These are phyloP conservation scores for Acrossocheilus wenchowensis DNA, from an alignment of 2,797 vertebrate genomes.

Conservation along the genomic window DNA sequence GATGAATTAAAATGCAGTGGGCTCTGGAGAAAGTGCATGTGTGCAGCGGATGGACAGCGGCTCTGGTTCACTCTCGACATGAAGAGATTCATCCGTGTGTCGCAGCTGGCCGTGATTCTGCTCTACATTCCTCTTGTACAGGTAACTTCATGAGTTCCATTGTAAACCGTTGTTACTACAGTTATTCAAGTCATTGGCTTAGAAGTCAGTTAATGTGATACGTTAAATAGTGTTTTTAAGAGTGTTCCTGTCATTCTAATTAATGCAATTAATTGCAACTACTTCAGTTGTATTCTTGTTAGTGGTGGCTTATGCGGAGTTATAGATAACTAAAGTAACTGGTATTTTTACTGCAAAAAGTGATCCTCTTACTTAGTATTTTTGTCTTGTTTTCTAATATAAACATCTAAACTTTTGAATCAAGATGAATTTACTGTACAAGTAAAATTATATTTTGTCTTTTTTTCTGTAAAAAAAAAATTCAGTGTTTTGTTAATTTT, in stretches of 20 bases:
- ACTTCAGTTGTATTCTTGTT: neutral
- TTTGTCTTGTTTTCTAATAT: neutral
- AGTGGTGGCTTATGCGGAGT: neutral
- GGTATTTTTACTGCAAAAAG: neutral
- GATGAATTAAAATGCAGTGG: neutral
- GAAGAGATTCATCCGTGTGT: slow-evolving; percentile 33
- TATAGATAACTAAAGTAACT: neutral
- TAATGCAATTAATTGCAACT: neutral
- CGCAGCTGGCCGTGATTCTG: slow-evolving; percentile 36
- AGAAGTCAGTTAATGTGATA: neutral
- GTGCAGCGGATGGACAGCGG: neutral
- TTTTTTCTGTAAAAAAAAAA: too few species aligned
- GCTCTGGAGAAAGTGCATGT: neutral
- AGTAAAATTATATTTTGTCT: too few species aligned
- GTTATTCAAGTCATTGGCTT: too few species aligned
- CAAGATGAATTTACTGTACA: too few species aligned
- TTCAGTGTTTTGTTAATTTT: too few species aligned
- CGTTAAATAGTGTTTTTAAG: neutral
- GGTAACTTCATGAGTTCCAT: slow-evolving; percentile 17
- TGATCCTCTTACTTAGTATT: too few species aligned
- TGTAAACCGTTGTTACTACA: neutral
- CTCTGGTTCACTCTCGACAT: slow-evolving; percentile 27
- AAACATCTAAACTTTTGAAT: neutral
- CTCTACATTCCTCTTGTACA: slow-evolving; percentile 35
- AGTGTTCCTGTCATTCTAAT: neutral